Evolutionary conservation across 1,140 invertebrate species (phyloP).

Genomic region (Drosophila leontia): DNA sequence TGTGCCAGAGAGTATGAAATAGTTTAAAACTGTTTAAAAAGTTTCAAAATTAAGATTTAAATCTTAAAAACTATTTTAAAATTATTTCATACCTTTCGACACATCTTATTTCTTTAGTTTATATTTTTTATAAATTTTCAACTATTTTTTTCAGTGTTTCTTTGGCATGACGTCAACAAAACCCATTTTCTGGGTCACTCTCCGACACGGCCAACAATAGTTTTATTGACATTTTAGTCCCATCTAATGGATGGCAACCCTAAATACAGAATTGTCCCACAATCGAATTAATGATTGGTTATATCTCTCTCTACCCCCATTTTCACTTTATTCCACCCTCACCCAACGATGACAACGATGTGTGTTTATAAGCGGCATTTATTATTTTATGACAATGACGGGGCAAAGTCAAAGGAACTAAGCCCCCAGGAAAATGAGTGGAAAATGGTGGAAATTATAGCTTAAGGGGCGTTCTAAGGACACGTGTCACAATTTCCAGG

Average conservation of each 20-base stretch:
- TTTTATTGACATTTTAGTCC: constrained; percentile 54
- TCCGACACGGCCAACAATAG: constrained; percentile 36
- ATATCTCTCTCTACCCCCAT: neutral
- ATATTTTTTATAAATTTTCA: neutral
- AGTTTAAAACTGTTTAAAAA: too few species aligned
- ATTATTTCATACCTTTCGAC: neutral
- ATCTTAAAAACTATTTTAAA: neutral
- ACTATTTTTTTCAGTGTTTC: constrained; percentile 7
- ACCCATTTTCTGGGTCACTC: constrained; percentile 47
- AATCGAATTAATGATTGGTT: constrained; percentile 63
- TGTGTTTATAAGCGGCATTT: constrained; percentile 69
- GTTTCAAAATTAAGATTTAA: neutral
- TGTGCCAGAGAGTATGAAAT: too few species aligned
- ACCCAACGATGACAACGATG: constrained; percentile 34
- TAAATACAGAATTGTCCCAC: constrained; percentile 37
- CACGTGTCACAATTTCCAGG: constrained; percentile 51
- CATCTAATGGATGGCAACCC: constrained; percentile 33
- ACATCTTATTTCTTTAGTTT: neutral
- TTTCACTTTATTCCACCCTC: neutral
- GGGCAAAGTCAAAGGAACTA: constrained; percentile 51
- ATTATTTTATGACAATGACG: constrained; percentile 73
- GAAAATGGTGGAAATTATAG: constrained; percentile 31
- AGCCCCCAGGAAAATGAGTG: constrained; percentile 11
- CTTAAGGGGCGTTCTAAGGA: constrained; percentile 10
- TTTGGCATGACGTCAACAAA: constrained; percentile 48